A percentile compares a stretch with the other conserved stretches of the same genome.
Conservation (phyloP, 2,113 vertebrate species). For the Microcebus ravelobensis region DNA sequence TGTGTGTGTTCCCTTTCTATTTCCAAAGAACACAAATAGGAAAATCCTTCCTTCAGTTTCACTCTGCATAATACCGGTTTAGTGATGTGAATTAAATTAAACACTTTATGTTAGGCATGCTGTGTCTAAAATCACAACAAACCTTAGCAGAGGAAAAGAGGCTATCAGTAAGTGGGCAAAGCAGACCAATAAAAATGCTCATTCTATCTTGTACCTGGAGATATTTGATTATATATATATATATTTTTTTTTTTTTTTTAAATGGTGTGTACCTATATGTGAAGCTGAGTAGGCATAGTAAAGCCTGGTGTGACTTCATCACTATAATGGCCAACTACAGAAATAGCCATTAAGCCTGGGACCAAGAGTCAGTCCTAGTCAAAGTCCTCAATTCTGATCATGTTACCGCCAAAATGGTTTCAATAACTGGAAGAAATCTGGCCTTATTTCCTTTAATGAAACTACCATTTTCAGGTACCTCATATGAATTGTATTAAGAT, state of each 20-base stretch:
- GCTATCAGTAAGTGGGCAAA: background rate
- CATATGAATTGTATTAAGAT: background rate
- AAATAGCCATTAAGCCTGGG: background rate
- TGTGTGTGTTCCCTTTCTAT: background rate
- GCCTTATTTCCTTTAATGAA: background rate
- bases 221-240: background rate
- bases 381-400: background rate
- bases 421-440: background rate
- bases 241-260: no score
- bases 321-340: background rate
- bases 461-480: background rate
- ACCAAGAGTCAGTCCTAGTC: background rate
- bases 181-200: conserved; percentile 34
- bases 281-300: background rate
- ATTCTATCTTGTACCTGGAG: background rate
- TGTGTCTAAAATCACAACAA: conserved; percentile 54
- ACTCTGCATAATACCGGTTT: background rate
- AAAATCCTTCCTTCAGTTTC: conserved; percentile 9
- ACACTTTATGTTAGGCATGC: background rate
- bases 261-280: background rate
- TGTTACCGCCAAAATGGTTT: background rate
- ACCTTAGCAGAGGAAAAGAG: conserved; percentile 16
- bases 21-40: conserved; percentile 15
- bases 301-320: background rate
- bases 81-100: conserved; percentile 50